Evolutionary conservation across 2,113 vertebrate genomes (phyloP), one percentile per base, ranked within the genome.

Genomic region (Cynoglossus semilaevis): DNA sequence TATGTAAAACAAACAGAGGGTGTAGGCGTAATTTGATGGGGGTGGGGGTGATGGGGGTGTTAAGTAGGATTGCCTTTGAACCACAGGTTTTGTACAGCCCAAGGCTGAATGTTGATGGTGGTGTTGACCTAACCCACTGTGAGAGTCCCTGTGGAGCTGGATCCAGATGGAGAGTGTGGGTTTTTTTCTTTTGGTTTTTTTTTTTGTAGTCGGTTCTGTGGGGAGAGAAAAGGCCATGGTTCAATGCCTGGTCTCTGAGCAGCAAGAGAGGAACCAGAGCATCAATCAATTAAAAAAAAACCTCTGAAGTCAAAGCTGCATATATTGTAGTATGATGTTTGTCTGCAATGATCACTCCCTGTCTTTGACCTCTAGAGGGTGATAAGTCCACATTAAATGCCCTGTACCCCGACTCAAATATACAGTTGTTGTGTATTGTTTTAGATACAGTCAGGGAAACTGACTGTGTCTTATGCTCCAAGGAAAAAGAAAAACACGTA

Each of bases 1-100:
- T 89, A 87, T 86, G 81, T 82, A 79, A 86, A 88, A 89, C 87
- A 88, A 88, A 88, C 81, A 72, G 45, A 58, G n/a, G 11, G 48
- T 35, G 48, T 35, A 6, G 34, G 29, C 35, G 49, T 29, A 18
- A 29, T 8, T 34, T 15, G 22, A 19, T 13, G 18, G 11, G 7
- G 19, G 61, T 52, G 63, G 46, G 43, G 67, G 64, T 22, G 4
- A 42, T 58, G 40, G 15, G 60, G 59, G 44, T 40, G 36, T 40
- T 63, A 65, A 56, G 80, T 83, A 65, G 74, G 76, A 85, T 84
- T 77, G 71, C 80, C 66, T 81, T 70, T 64, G 76, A 61, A 84
- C 71, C 72, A 86, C 74, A 81, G 76, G 61, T 57, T 63, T 67
- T 81, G 80, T 84, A 83, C 67, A 72, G 76, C 72, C 81, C 34